Evolutionary conservation across 2,797 vertebrate genomes (phyloP).

Genomic region (Eupleurogrammus muticus): DNA sequence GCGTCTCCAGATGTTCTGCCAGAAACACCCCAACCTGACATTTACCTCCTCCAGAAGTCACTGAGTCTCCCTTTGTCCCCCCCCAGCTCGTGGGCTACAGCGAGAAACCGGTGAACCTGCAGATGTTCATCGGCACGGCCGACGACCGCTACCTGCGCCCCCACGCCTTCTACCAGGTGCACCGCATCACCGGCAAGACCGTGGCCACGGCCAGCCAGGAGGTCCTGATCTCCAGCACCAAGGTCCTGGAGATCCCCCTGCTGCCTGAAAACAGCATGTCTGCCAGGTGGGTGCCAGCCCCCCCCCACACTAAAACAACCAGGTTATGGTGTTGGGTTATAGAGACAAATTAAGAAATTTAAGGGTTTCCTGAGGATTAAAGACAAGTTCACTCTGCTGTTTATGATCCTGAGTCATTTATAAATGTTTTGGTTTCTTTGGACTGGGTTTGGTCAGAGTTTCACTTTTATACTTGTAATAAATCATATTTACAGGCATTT

Average conservation of each 20-base stretch:
- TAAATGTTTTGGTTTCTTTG: conserved; percentile 52
- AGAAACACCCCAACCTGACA: conserved; percentile 68
- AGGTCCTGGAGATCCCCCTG: conserved; percentile 98
- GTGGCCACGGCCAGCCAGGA: conserved; percentile 98
- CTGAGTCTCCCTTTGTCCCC: conserved; percentile 58
- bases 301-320: too few relatives aligned
- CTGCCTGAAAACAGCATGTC: conserved; percentile 98
- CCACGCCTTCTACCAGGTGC: conserved; percentile 99
- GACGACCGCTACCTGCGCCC: conserved; percentile 97
- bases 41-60: conserved; percentile 64
- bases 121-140: conserved; percentile 99
- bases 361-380: conserved; percentile 54
- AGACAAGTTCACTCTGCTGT: conserved; percentile 47
- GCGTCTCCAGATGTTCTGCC: conserved; percentile 62
- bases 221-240: conserved; percentile 94
- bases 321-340: too few relatives aligned
- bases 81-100: conserved; percentile 94
- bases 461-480: conserved; percentile 45
- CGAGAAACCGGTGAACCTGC: conserved; percentile 96
- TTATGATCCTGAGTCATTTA: conserved; percentile 55
- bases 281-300: conserved; percentile 88
- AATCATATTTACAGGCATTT: conserved; percentile 65
- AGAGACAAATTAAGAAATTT: conserved; percentile 68
- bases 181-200: conserved; percentile 98
- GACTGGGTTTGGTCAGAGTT: conserved; percentile 54